Percentiles rank a stretch among this genome's conserved stretches.
These are phyloP conservation scores for Diorhabda sublineata DNA, from an alignment of 1,140 invertebrate species.

Conservation along the genomic window DNA sequence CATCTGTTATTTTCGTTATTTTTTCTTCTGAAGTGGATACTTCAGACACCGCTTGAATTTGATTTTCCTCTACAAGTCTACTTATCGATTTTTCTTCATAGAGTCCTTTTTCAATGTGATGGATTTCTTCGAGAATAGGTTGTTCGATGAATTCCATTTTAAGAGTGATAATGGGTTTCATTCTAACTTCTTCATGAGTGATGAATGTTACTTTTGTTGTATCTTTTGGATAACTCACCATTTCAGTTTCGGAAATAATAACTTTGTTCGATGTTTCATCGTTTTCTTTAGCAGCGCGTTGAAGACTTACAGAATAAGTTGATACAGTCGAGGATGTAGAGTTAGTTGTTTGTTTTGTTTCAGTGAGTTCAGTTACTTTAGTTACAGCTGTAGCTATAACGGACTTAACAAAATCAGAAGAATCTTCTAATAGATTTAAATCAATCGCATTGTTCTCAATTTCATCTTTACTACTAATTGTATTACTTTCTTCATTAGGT, in stretches of 20 bases:
- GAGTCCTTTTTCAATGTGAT: constrained; percentile 18
- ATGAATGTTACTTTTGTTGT: constrained; percentile 62
- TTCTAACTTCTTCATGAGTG: constrained; percentile 63
- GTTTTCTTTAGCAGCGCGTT: constrained; percentile 11
- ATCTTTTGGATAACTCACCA: constrained; percentile 17
- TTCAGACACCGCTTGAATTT: background rate
- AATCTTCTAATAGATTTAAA: background rate
- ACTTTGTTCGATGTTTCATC: background rate
- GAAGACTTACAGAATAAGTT: background rate
- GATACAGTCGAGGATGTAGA: background rate
- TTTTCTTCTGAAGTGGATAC: background rate
- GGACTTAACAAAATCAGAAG: background rate
- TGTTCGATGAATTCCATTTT: constrained; percentile 52
- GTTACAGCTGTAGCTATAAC: constrained; percentile 6
- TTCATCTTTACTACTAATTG: constrained; percentile 6
- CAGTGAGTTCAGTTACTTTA: constrained; percentile 1
- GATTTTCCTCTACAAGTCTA: background rate
- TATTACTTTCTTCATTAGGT: constrained; percentile 8
- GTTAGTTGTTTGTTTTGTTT: background rate
- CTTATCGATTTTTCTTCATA: background rate
- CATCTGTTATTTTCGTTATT: background rate
- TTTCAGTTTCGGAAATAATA: background rate
- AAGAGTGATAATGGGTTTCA: constrained; percentile 59
- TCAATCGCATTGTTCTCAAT: background rate
- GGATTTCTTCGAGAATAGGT: constrained; percentile 26